Evolutionary conservation across 2,113 vertebrate genomes (phyloP).

Genomic region (Mugil cephalus): DNA sequence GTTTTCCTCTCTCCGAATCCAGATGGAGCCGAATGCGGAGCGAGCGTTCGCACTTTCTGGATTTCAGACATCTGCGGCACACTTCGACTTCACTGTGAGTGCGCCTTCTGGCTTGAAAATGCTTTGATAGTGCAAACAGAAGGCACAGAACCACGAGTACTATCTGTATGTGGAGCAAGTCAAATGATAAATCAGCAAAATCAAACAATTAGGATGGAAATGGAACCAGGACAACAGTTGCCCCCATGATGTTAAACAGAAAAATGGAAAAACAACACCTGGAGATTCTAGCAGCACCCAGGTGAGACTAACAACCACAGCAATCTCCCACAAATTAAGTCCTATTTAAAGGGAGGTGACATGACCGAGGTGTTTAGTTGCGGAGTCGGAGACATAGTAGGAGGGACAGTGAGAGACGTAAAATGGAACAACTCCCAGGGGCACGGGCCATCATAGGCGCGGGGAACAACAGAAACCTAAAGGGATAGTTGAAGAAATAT

Average conservation of each 20-base stretch:
- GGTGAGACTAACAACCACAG: slow-evolving; percentile 27
- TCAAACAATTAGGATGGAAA: slow-evolving; percentile 53
- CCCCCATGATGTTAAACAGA: slow-evolving; percentile 2
- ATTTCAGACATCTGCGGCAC: slow-evolving; percentile 36
- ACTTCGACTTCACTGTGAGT: slow-evolving; percentile 34
- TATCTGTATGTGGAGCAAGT: slow-evolving; percentile 13
- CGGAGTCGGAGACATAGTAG: slow-evolving; percentile 24
- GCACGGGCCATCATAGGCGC: slow-evolving; percentile 65
- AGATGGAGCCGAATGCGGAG: slow-evolving; percentile 44
- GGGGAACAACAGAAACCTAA: slow-evolving; percentile 62
- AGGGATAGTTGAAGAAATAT: slow-evolving; percentile 64
- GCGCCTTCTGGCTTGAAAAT: slow-evolving; percentile 19
- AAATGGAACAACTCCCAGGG: slow-evolving; percentile 75
- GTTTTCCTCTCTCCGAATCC: slow-evolving; percentile 31
- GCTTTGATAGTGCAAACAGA: slow-evolving; percentile 41
- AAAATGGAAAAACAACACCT: slow-evolving; percentile 47
- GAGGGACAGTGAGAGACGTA: slow-evolving; percentile 50
- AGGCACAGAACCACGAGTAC: slow-evolving; percentile 15
- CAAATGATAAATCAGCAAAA: slow-evolving; percentile 32
- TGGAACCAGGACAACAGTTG: slow-evolving; percentile 39
- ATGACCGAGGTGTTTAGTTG: slow-evolving; percentile 35
- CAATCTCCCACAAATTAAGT: slow-evolving; percentile 57
- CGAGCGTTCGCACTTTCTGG: slow-evolving; percentile 24
- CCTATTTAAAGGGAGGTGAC: slow-evolving; percentile 55
- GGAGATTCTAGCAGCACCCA: slow-evolving; percentile 36